Evolutionary conservation across 2,113 vertebrate genomes (phyloP).

Genomic region (Rhagologus leucostigma): DNA sequence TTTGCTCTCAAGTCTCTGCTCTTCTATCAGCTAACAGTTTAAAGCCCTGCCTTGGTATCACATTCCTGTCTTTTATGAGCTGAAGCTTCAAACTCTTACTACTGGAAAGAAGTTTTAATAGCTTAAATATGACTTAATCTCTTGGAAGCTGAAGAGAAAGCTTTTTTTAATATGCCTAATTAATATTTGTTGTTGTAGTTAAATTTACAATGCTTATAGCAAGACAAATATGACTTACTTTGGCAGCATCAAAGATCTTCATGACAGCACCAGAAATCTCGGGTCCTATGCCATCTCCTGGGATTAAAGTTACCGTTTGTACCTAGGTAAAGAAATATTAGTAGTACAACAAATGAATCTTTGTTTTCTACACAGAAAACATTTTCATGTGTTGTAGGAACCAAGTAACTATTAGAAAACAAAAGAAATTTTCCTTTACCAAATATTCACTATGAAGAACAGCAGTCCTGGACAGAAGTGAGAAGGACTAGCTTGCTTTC

Average conservation of each 20-base stretch:
- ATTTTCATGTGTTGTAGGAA: not conserved
- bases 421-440: not conserved
- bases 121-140: not conserved
- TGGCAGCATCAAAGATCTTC: constrained; percentile 93
- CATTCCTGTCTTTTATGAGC: not conserved
- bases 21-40: not conserved
- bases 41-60: not conserved
- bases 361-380: not conserved
- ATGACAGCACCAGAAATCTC: constrained; percentile 91
- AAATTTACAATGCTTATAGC: not conserved
- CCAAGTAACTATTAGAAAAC: not conserved
- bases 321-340: constrained; percentile 69
- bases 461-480: not conserved
- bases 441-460: not conserved
- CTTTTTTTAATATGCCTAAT: not conserved
- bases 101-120: not conserved
- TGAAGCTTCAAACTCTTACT: not conserved
- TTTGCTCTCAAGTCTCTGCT: not conserved
- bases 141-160: not conserved
- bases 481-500: not conserved
- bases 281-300: constrained; percentile 95
- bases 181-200: not conserved
- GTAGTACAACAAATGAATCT: not conserved
- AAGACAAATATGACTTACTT: constrained; percentile 70
- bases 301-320: constrained; percentile 93